A percentile compares a stretch with the other conserved stretches of the same genome.
Conservation (phyloP, 2,113 vertebrate species). For the Vulpes lagopus region DNA sequence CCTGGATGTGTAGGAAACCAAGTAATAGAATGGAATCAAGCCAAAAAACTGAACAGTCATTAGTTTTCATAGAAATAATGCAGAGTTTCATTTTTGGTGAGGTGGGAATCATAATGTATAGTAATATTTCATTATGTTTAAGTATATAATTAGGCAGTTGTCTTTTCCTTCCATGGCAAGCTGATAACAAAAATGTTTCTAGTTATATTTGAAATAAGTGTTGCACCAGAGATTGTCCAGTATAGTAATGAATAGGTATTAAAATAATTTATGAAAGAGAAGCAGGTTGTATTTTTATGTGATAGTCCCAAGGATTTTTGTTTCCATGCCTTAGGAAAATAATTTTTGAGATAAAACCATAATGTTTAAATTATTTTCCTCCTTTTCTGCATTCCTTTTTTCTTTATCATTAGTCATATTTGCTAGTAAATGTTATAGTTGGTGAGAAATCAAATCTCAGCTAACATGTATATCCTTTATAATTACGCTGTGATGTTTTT, state of each 20-base stretch:
- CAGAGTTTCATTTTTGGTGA: neutral
- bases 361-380: constrained; percentile 4
- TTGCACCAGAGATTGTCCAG: neutral
- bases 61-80: neutral
- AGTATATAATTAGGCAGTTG: neutral
- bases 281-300: neutral
- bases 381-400: neutral
- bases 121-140: neutral
- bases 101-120: neutral
- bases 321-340: neutral
- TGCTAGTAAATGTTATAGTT: neutral
- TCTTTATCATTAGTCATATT: neutral
- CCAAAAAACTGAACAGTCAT: neutral
- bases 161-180: neutral
- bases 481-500: neutral
- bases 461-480: neutral
- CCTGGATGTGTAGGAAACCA: neutral
- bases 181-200: neutral
- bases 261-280: neutral
- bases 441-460: neutral
- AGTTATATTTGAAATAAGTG: neutral
- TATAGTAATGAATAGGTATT: neutral
- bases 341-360: neutral
- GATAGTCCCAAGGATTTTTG: neutral
- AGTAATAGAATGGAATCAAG: neutral